Evolutionary conservation across 1,140 invertebrate species (phyloP).

Genomic region (Saccostrea glomerata): DNA sequence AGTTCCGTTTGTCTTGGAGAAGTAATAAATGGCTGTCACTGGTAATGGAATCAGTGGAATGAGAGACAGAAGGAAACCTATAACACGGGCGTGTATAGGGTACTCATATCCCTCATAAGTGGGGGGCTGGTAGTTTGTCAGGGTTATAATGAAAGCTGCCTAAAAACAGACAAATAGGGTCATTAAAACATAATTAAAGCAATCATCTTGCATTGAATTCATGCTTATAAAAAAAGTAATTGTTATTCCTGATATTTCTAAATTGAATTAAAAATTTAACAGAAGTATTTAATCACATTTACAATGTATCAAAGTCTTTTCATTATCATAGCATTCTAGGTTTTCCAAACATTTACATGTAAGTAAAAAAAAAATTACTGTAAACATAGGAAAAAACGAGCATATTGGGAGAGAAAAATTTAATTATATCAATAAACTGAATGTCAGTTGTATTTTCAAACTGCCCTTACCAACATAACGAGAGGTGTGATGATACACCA

Average conservation of each 20-base stretch:
- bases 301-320: too few species aligned
- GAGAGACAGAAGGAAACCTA: slow-evolving; percentile 67
- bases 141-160: slow-evolving; percentile 86
- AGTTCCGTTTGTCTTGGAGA: slow-evolving; percentile 50
- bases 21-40: slow-evolving; percentile 60
- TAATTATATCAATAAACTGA: too few species aligned
- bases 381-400: too few species aligned
- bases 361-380: too few species aligned
- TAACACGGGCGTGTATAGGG: slow-evolving; percentile 60
- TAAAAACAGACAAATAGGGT: slow-evolving; percentile 77
- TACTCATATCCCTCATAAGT: slow-evolving; percentile 68
- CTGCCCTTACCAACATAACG: slow-evolving; percentile 82
- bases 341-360: too few species aligned
- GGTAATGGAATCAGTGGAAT: slow-evolving; percentile 71
- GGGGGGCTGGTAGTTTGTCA: slow-evolving; percentile 82
- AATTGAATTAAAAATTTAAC: neutral
- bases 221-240: too few species aligned
- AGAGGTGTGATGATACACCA: slow-evolving; percentile 88
- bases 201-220: neutral
- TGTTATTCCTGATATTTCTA: too few species aligned
- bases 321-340: too few species aligned
- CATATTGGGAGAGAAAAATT: too few species aligned
- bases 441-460: too few species aligned
- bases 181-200: neutral
- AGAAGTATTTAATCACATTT: too few species aligned